phyloP scores from a whole-genome alignment of 1,140 invertebrate genomes.

The Bursaphelenchus mucronatus region DNA sequence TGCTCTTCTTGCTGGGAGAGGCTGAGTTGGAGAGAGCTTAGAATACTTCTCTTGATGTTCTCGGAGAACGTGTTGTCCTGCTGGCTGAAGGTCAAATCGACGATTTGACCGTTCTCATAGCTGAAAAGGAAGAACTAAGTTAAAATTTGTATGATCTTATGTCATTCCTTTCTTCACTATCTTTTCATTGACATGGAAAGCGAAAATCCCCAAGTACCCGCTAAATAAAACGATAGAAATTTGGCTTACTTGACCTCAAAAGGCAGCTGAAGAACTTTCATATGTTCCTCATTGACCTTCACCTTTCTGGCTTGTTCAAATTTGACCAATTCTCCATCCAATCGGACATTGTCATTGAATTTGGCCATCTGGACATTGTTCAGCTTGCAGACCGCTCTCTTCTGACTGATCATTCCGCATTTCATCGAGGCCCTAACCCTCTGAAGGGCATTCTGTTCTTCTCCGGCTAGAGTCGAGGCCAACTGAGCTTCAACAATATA shows the following conservation, averaged over 20 bases:
- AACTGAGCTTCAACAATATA: slow-evolving; percentile 20
- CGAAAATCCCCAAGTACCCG: background rate
- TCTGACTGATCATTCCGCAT: slow-evolving; percentile 2
- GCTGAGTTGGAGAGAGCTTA: slow-evolving; percentile 57
- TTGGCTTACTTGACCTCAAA: background rate
- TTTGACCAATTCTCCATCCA: background rate
- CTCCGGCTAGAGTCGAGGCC: background rate
- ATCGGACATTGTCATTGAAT: slow-evolving; percentile 1
- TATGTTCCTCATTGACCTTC: slow-evolving; percentile 9
- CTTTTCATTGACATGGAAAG: slow-evolving; percentile 1
- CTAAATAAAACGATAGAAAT: background rate
- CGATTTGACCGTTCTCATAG: slow-evolving; percentile 20
- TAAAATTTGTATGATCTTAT: background rate
- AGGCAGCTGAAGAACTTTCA: background rate
- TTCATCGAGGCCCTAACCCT: background rate
- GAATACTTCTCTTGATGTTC: slow-evolving; percentile 58
- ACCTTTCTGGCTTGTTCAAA: slow-evolving; percentile 2
- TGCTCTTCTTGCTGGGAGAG: slow-evolving; percentile 25
- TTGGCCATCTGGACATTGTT: background rate
- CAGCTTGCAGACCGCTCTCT: slow-evolving; percentile 1
- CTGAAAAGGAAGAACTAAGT: slow-evolving; percentile 6
- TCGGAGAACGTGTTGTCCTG: slow-evolving; percentile 55
- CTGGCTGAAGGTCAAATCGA: slow-evolving; percentile 24
- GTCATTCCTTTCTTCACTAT: background rate
- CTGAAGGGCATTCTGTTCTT: slow-evolving; percentile 2